Base-by-base conservation (phyloP, 2,888 invertebrate genomes). In the Lepidochrysops patricia region DNA sequence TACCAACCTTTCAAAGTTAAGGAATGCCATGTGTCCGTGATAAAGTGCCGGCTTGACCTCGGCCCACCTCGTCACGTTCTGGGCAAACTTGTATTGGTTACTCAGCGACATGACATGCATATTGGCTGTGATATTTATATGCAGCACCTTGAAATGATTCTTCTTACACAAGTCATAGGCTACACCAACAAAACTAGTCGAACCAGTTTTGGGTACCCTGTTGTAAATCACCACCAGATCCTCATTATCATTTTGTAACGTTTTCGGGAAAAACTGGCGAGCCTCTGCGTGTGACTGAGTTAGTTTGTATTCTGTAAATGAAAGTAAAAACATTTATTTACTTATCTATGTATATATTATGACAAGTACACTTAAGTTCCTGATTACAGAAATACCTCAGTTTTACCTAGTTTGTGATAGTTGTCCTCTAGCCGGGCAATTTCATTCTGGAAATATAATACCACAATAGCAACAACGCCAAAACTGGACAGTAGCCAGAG, bases 1-100 rank as follows among this genome's bases (percentile, higher is more conserved):
- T 13, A 84, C 89, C 82, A 87, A 97, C 97, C 95, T 95, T 66
- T 94, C 92, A 90, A 99, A 99, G 84, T 99, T 97, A 65, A 99
- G 89, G 87, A 95, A 99, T 4, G 98, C 98, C 91, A 99, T 94
- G 81, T 99, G 99, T 0, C 99, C 99, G 84, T 99, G 99, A 84
- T 98, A 99, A 60, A 99, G 90, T 0, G 97, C 98, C 49, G 99
- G 99, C 79, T 97, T 96, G 84, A 96, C 94, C 58, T 92, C 92
- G 68, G 92, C 89, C 99, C 99, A 99, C 63, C 91, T 91, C 1
- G 96, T 95, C 57, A 99, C 92, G 82, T 99, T 99, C 69, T 94
- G 93, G 67, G 95, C 96, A 86, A 99, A 97, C 73, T 94, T 90
- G 65, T 92, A 90, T 79, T 99, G 99, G 89, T 99, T 99, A 61